These are phyloP conservation scores for Rhagophthalmus giganteus DNA, from an alignment of 2,888 invertebrate species.

Conservation along the genomic window DNA sequence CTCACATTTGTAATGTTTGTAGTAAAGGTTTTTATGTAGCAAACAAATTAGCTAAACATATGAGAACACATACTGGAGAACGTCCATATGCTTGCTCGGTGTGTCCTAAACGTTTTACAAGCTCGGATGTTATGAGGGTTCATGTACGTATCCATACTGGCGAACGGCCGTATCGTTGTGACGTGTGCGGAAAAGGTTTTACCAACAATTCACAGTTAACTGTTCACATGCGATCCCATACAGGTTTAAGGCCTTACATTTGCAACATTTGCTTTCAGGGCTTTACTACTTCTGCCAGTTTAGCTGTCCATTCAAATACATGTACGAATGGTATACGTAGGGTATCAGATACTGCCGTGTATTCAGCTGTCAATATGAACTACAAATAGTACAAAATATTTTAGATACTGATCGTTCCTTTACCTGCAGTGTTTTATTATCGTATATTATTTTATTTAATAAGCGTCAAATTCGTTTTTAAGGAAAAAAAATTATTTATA, in stretches of 20 bases:
- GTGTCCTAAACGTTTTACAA: slow-evolving; percentile 38
- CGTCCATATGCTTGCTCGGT: slow-evolving; percentile 45
- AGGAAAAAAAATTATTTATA: no score
- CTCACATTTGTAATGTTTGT: slow-evolving; percentile 42
- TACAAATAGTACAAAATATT: slow-evolving; percentile 5
- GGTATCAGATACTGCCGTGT: slow-evolving; percentile 19
- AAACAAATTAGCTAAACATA: slow-evolving; percentile 46
- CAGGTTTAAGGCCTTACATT: slow-evolving; percentile 30
- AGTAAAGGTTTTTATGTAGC: slow-evolving; percentile 42
- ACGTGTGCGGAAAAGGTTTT: slow-evolving; percentile 36
- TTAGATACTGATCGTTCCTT: no score
- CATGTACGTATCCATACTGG: slow-evolving; percentile 38
- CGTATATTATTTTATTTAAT: no score
- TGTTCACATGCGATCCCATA: slow-evolving; percentile 35
- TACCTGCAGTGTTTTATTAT: no score
- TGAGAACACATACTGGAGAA: slow-evolving; percentile 49
- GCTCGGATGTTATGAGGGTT: slow-evolving; percentile 36
- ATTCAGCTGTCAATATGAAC: slow-evolving; percentile 13
- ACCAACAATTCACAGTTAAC: slow-evolving; percentile 38
- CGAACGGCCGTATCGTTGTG: slow-evolving; percentile 37
- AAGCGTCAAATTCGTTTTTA: no score
- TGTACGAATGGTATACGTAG: slow-evolving; percentile 24
- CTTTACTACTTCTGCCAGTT: slow-evolving; percentile 32
- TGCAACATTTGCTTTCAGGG: slow-evolving; percentile 35
- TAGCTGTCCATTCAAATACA: slow-evolving; percentile 27